Conservation (phyloP, 2,797 vertebrate species). For the Sebastolobus altivelis region DNA sequence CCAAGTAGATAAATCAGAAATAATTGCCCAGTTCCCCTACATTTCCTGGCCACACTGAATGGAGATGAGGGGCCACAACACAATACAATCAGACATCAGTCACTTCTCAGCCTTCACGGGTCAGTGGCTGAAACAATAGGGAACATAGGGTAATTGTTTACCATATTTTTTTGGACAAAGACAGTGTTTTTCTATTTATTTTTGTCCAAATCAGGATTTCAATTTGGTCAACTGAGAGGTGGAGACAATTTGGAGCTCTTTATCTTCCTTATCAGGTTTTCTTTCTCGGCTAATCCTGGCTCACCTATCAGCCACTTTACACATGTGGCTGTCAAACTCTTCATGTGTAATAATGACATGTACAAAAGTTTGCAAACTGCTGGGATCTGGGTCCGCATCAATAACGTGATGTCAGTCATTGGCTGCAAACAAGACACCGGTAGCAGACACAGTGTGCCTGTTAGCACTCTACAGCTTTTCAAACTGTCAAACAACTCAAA, state of each 20-base stretch:
- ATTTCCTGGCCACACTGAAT: constrained; percentile 66
- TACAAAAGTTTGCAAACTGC: constrained; percentile 52
- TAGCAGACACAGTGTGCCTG: constrained; percentile 63
- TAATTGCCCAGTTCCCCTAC: constrained; percentile 80
- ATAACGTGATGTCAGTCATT: constrained; percentile 48
- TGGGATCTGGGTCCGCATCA: constrained; percentile 51
- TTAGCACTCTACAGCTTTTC: constrained; percentile 54
- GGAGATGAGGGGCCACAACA: constrained; percentile 70
- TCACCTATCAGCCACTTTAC: constrained; percentile 31
- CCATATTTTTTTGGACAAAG: constrained; percentile 53
- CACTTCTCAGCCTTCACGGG: constrained; percentile 75
- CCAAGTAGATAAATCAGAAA: constrained; percentile 86
- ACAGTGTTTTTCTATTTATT: constrained; percentile 31
- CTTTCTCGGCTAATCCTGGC: constrained; percentile 8
- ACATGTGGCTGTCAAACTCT: constrained; percentile 51
- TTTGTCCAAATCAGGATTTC: constrained; percentile 41
- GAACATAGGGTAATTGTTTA: constrained; percentile 71
- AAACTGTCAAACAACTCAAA: constrained; percentile 63
- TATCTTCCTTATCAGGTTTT: constrained; percentile 9
- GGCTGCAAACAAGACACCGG: constrained; percentile 61
- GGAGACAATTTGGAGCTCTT: not conserved
- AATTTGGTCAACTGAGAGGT: constrained; percentile 25
- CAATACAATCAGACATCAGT: constrained; percentile 81
- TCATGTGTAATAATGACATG: constrained; percentile 48
- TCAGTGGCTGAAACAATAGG: constrained; percentile 70